Percentiles rank a stretch among this genome's conserved stretches.
These are phyloP conservation scores for Pogonus chalceus DNA, from an alignment of 1,140 invertebrate genomes.

Conservation along the genomic window DNA sequence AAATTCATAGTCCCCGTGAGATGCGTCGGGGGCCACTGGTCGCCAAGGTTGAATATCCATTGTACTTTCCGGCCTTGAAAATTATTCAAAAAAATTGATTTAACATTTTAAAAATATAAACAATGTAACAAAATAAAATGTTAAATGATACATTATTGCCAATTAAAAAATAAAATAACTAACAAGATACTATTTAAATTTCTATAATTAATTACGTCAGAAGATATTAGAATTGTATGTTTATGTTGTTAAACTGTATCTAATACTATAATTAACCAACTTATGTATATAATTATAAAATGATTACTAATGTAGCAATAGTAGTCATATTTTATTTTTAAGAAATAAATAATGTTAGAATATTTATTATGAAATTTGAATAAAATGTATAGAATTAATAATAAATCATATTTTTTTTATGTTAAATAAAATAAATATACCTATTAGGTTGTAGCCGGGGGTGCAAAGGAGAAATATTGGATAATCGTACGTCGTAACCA, in stretches of 20 bases:
- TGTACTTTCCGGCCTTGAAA: conserved; percentile 27
- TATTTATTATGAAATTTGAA: too few relatives aligned
- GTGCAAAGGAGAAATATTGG: conserved; percentile 74
- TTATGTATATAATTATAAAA: too few relatives aligned
- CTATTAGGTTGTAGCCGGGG: conserved; percentile 60
- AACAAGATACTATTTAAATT: not conserved
- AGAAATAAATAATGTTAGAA: too few relatives aligned
- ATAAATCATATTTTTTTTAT: too few relatives aligned
- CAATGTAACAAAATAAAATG: not conserved
- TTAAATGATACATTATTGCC: not conserved
- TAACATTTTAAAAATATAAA: not conserved
- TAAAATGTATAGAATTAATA: too few relatives aligned
- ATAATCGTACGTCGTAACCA: conserved; percentile 82
- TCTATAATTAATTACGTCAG: conserved; percentile 1
- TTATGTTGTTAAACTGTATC: too few relatives aligned
- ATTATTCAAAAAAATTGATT: conserved; percentile 9
- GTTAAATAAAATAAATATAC: conserved; percentile 31
- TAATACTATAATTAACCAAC: too few relatives aligned
- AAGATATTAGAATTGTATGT: too few relatives aligned
- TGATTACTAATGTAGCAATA: too few relatives aligned
- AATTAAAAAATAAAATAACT: not conserved
- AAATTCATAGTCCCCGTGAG: conserved; percentile 43
- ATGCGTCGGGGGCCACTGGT: conserved; percentile 16
- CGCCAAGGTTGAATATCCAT: conserved; percentile 26
- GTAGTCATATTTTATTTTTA: too few relatives aligned